A percentile compares a stretch with the other conserved stretches of the same genome.
phyloP scores from a whole-genome alignment of 2,113 vertebrate genomes.

The Zosterops japonicus region DNA sequence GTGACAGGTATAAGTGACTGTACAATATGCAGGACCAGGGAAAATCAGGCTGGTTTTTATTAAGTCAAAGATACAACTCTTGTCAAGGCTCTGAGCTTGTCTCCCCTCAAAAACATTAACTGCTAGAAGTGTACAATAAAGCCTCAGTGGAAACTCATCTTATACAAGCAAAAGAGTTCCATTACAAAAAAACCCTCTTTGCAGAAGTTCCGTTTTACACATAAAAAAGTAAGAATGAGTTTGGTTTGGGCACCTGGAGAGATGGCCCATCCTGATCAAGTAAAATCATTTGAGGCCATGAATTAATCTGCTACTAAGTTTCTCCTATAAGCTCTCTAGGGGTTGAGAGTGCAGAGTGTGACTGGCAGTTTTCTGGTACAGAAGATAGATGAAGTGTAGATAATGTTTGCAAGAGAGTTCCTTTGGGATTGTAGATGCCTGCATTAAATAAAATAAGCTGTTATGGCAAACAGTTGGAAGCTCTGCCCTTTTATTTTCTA shows the following conservation, averaged over 20 bases:
- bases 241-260: not conserved
- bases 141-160: not conserved
- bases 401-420: not conserved
- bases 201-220: not conserved
- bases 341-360: fast-evolving
- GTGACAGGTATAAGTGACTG: slow-evolving; percentile 1
- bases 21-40: not conserved
- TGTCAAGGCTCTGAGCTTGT: not conserved
- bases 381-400: not conserved
- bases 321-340: not conserved
- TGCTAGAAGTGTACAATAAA: not conserved
- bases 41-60: not conserved
- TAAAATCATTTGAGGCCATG: not conserved
- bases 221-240: not conserved
- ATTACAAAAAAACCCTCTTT: not conserved
- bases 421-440: not conserved
- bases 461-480: not conserved
- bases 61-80: not conserved
- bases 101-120: not conserved
- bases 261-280: not conserved
- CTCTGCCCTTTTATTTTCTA: not conserved
- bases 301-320: not conserved
- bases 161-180: not conserved
- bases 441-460: not conserved
- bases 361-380: not conserved